Conservation (phyloP, 2,797 vertebrate genomes). For the Thripadectes ignobilis region DNA sequence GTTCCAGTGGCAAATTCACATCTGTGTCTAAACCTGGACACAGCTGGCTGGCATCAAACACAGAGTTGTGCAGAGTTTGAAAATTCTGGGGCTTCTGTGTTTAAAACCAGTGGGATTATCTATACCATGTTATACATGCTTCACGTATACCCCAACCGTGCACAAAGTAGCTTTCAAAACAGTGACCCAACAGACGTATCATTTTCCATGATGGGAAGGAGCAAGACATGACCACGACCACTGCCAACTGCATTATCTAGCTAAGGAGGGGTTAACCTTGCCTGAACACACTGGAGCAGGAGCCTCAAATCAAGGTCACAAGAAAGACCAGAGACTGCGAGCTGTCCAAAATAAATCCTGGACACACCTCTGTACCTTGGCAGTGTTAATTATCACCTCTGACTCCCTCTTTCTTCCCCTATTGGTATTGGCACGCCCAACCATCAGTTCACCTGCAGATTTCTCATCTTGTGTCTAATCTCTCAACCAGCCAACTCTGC, state of each 20-base stretch:
- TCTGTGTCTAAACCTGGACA: background rate
- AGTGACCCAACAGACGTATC: accelerated
- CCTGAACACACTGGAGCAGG: background rate
- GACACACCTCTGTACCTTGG: accelerated
- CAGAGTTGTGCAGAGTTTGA: background rate
- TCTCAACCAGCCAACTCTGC: background rate
- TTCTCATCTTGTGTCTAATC: background rate
- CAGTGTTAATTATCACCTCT: accelerated
- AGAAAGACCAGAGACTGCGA: background rate
- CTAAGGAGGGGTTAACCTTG: background rate
- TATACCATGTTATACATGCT: accelerated
- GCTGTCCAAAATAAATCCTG: background rate
- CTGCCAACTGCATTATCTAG: accelerated
- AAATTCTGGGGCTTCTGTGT: background rate
- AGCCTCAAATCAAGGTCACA: background rate
- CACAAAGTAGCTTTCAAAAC: background rate
- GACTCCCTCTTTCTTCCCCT: background rate
- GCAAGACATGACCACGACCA: accelerated
- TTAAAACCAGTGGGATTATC: background rate
- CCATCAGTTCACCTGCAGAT: background rate
- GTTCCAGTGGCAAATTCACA: background rate
- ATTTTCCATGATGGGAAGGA: background rate
- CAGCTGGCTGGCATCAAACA: accelerated
- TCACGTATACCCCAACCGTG: accelerated
- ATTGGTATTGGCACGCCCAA: accelerated